Base-by-base conservation (phyloP, 1,140 invertebrate species). In the Eriocheir sinensis region DNA sequence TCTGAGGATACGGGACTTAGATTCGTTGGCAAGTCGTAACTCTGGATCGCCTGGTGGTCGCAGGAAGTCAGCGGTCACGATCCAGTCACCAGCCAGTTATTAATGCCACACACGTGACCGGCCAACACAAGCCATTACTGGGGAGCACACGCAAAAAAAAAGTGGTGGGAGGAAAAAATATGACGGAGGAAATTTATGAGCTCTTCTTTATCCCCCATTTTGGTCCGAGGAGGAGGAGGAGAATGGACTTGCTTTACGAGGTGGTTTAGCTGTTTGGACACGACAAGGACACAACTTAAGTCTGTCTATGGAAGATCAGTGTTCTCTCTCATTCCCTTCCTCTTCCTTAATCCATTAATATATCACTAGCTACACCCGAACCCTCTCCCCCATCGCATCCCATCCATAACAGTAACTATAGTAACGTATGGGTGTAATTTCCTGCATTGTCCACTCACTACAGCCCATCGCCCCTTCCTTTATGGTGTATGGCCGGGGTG, bases 401-500 rank as follows among this genome's bases (percentile, higher is more conserved):
- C 2, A 0, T 34, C 83, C 36, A 2, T 85, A 12, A 36, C 38
- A 88, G 30, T 15, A 38, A 44, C 85, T 27, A 88, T 41, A n/a
- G n/a, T n/a, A n/a, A n/a, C n/a, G n/a, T n/a, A n/a, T n/a, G n/a
- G n/a, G n/a, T 40, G 38, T 41, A 3, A 88, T 88, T 88, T 41
- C 34, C 85, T 88, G 85, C 85, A 88, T 88, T 88, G 85, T 41
- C 85, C 40, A 36, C 40, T 40, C 86, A 83, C 3, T 6, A 41
- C 88, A 72, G 9, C 32, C 60, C 27, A n/a, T 12, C 60, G 3
- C 60, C 60, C 27, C 89, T 32, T 32, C 21, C 48, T 32, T 32
- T 60, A 48, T 90, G 72, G 72, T 72, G n/a, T 90, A 90, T 90
- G 89, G 89, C 4, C 41, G 48, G 72, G 30, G 32, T 90, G 38